Evolutionary conservation across 2,888 invertebrate genomes (phyloP), one percentile per base, ranked within the genome.

Genomic region (Hirtodrosophila trivittata): DNA sequence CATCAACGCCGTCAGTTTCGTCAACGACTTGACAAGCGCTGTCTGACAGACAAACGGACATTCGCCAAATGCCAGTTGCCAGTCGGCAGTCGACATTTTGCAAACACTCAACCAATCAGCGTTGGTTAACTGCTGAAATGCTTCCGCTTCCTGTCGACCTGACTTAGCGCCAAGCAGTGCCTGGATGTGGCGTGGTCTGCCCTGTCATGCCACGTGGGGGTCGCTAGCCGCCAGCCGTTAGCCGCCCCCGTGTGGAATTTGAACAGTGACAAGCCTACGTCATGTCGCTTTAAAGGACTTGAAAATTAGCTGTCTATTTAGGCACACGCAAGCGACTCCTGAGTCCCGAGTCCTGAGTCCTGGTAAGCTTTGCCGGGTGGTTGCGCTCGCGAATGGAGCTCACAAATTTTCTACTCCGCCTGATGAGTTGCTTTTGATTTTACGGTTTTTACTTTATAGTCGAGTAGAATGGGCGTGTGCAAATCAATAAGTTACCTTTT

Each of bases 271-370:
- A 64, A 55, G 73, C 70, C 82, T 67, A 78, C 80, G 80, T 82
- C 82, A 82, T 75, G 69, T 59, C 26, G 65, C 75, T 75, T 75
- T 78, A 67, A 78, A 85, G 66, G 70, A 70, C 80, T 68, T 82
- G 52, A 85, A 85, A 82, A 82, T 82, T 82, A 82, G 82, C 83
- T 85, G 86, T 83, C 82, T 82, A 83, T 85, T 85, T 82, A 82
- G 80, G 66, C 77, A 83, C 84, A 77, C 84, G 58, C n/a, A n/a
- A n/a, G n/a, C n/a, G n/a, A n/a, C n/a, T n/a, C n/a, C n/a, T n/a
- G n/a, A n/a, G n/a, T n/a, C n/a, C n/a, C n/a, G n/a, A n/a, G n/a
- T n/a, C n/a, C n/a, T n/a, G n/a, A n/a, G 38, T 6, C 1, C 18
- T 21, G 25, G 14, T 8, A 28, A 30, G 38, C 37, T 10, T n/a